A percentile compares a stretch with the other conserved stretches of the same genome.
phyloP scores from a whole-genome alignment of 2,797 vertebrate genomes.

The Sebastes wilsoni region DNA sequence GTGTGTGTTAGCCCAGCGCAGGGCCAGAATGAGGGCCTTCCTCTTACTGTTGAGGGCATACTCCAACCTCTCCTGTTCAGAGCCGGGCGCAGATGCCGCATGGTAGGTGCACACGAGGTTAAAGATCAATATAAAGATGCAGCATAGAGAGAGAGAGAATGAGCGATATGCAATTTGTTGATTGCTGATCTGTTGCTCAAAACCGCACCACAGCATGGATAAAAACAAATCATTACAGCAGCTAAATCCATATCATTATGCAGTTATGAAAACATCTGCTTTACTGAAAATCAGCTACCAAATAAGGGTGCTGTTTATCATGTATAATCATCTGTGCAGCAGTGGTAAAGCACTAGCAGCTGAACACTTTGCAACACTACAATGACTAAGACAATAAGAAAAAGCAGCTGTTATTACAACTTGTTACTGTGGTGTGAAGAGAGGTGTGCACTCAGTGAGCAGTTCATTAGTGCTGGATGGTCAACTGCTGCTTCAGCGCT shows the following conservation, averaged over 20 bases:
- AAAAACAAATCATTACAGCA: not conserved
- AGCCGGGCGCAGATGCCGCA: conserved; percentile 90
- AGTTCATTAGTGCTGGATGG: conserved; percentile 39
- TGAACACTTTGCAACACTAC: not conserved
- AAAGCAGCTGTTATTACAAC: conserved; percentile 35
- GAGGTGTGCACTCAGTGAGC: conserved; percentile 1
- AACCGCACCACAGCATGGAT: not conserved
- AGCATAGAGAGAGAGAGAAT: not conserved
- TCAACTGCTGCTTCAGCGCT: conserved; percentile 51
- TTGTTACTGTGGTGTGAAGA: conserved; percentile 39
- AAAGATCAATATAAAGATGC: conserved; percentile 78
- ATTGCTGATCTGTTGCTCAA: not conserved
- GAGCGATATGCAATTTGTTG: not conserved
- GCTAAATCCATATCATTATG: not conserved
- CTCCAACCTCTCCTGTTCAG: conserved; percentile 95
- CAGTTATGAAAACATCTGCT: not conserved
- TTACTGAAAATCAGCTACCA: not conserved
- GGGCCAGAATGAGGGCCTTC: conserved; percentile 88
- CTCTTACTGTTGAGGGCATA: conserved; percentile 92
- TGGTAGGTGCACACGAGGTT: conserved; percentile 90
- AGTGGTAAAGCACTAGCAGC: not conserved
- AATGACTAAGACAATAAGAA: conserved; percentile 29
- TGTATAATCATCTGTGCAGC: not conserved
- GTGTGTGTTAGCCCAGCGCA: conserved; percentile 91
- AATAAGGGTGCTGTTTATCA: not conserved